Conservation (phyloP, 2,888 invertebrate species). For the Paralinhomoeus sp. region DNA sequence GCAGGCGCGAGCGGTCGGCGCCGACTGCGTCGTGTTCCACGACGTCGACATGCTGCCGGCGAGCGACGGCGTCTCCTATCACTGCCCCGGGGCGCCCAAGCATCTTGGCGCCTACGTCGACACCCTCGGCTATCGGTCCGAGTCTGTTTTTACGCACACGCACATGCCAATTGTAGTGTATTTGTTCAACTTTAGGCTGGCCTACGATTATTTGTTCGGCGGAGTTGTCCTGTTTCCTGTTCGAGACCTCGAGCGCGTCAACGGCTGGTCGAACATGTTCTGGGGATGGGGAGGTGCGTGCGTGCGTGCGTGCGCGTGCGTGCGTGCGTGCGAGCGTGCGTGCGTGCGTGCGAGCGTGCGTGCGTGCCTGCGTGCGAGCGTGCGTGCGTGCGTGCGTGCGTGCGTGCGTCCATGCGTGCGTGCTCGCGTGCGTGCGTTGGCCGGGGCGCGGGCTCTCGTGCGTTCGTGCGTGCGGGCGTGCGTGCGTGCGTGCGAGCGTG, state of each 20-base stretch:
- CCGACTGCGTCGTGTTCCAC: constrained; percentile 24
- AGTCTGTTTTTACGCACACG: constrained; percentile 7
- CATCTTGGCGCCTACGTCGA: constrained; percentile 30
- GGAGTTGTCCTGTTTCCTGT: constrained; percentile 29
- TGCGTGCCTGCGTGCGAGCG: too few species aligned
- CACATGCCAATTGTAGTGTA: too few species aligned
- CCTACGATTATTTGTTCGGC: constrained; percentile 31
- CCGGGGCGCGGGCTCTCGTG: too few species aligned
- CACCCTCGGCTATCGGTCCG: constrained; percentile 30
- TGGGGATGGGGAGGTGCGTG: constrained; percentile 1
- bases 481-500: too few species aligned
- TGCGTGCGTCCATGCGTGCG: too few species aligned
- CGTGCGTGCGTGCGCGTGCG: too few species aligned
- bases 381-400: too few species aligned
- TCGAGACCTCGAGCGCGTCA: constrained; percentile 28
- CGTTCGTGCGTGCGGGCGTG: too few species aligned
- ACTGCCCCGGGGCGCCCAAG: constrained; percentile 26
- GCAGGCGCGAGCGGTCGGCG: constrained; percentile 15
- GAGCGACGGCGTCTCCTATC: constrained; percentile 28
- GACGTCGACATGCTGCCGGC: constrained; percentile 32
- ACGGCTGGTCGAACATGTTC: constrained; percentile 32
- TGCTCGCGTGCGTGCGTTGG: too few species aligned
- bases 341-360: too few species aligned
- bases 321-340: too few species aligned
- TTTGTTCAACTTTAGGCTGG: constrained; percentile 16